Evolutionary conservation across 2,113 vertebrate genomes (phyloP), one percentile per base, ranked within the genome.

Genomic region (Stigmatopora nigra): DNA sequence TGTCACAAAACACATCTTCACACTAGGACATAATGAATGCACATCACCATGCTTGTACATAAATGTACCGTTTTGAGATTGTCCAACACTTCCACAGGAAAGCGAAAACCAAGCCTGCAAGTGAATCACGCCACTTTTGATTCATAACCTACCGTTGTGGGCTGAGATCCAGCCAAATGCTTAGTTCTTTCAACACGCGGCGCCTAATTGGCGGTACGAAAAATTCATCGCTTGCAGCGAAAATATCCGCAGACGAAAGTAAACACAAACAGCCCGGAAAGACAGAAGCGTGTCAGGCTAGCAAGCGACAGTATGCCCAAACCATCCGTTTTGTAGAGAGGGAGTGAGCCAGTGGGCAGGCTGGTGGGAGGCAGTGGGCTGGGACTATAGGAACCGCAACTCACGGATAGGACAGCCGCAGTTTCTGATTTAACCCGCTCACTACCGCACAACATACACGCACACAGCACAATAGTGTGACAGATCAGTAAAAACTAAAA

Each of bases 361-460:
- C 11, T 45, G 61, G 44, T 1, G 25, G 56, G 65, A 63, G 71
- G 69, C 55, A 76, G 84, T 72, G 84, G 82, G 84, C 75, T 68
- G 78, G 73, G 70, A 74, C 83, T 71, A 53, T 62, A 38, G 2
- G 13, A 41, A 2, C 75, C 63, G 67, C 3, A 65, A 48, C 64
- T 49, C 76, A 22, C 81, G 66, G 84, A 87, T 84, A 84, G 83
- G 84, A 84, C 68, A 63, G 62, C 36, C 72, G 22, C 49, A 0
- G 44, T 5, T 76, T 61, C 78, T 41, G 68, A 53, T 49, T 88
- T 87, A 87, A 88, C 85, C 83, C 83, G 64, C 76, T 84, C 78
- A 11, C 70, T 83, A 82, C 84, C 78, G 35, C 57, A 1, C 22
- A 56, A 56, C 25, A 31, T 3, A 31, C 25, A 31, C 25, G 25